phyloP scores from a whole-genome alignment of 2,888 invertebrate species.

The Argyresthia goedartella region DNA sequence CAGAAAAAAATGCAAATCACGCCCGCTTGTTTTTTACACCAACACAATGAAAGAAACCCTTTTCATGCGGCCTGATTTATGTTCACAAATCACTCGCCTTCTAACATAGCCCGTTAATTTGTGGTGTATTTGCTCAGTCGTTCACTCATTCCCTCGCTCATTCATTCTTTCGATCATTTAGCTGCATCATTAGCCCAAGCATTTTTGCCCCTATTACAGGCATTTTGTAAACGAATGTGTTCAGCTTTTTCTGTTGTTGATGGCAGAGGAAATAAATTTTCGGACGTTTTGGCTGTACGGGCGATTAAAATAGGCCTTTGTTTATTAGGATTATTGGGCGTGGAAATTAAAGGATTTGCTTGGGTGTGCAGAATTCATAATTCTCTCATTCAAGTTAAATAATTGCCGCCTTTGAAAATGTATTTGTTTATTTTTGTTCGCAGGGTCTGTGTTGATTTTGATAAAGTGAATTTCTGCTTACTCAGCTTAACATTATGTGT shows the following conservation, averaged over 20 bases:
- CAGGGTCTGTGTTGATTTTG: too few relatives aligned
- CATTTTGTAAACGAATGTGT: slow-evolving; percentile 44
- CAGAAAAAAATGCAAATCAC: not conserved
- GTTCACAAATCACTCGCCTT: slow-evolving; percentile 41
- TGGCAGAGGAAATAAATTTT: not conserved
- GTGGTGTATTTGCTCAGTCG: slow-evolving; percentile 33
- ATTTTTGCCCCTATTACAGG: slow-evolving; percentile 17
- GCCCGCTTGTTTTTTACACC: slow-evolving; percentile 9
- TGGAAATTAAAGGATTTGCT: not conserved
- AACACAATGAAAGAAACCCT: slow-evolving; percentile 11
- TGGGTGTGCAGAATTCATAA: not conserved
- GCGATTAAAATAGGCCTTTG: not conserved
- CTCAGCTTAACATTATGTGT: too few relatives aligned
- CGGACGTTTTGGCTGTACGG: not conserved
- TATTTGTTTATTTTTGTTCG: not conserved
- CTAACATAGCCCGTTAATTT: slow-evolving; percentile 35
- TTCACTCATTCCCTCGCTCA: slow-evolving; percentile 23
- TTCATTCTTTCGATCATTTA: slow-evolving; percentile 32
- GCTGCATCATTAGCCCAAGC: slow-evolving; percentile 28
- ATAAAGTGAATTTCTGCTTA: too few relatives aligned
- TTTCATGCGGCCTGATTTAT: slow-evolving; percentile 27
- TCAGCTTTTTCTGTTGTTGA: slow-evolving; percentile 15
- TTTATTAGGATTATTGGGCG: not conserved
- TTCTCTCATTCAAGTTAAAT: not conserved
- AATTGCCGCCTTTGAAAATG: not conserved